phyloP scores from a whole-genome alignment of 1,140 invertebrate genomes.

The honey bee (Apis mellifera) region Amel_HAv3.1 CM009934.2:11087501-11088000 shows the following conservation, averaged over 20 bases:
- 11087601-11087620: conserved; percentile 26
- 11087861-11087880: conserved; percentile 87
- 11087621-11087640: conserved; percentile 1
- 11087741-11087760: too few relatives aligned
- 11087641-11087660: conserved; percentile 7
- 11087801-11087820: neutral
- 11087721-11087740: neutral
- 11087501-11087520: conserved; percentile 28
- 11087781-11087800: too few relatives aligned
- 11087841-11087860: conserved; percentile 90
- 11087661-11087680: neutral
- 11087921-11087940: conserved; percentile 90
- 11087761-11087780: neutral
- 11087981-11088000: conserved; percentile 89
- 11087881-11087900: conserved; percentile 89
- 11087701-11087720: neutral
- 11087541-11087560: neutral
- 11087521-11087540: neutral
- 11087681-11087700: too few relatives aligned
- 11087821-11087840: conserved; percentile 79
- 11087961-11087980: conserved; percentile 88
- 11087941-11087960: conserved; percentile 89
- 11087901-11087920: conserved; percentile 89
- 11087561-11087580: conserved; percentile 53
- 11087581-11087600: conserved; percentile 28